phyloP scores from a whole-genome alignment of 2,888 invertebrate species.

The Epistrophella euchroma region DNA sequence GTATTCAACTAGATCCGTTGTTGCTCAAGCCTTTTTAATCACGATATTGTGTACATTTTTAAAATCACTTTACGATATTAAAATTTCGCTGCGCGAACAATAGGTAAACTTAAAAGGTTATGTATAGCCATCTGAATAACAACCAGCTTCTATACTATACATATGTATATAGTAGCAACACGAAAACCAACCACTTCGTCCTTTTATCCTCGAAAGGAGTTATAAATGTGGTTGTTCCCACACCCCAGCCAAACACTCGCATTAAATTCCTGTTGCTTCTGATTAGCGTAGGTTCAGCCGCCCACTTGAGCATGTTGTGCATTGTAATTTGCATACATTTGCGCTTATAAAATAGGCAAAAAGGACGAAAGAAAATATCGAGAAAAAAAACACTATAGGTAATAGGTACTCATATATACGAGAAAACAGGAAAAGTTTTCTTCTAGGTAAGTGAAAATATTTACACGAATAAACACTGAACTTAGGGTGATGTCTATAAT shows the following conservation, averaged over 20 bases:
- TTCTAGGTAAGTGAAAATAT: constrained; percentile 58
- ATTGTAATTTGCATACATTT: constrained; percentile 66
- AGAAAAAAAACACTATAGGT: not conserved
- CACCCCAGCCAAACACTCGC: constrained; percentile 1
- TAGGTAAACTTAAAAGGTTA: constrained; percentile 51
- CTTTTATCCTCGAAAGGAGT: constrained; percentile 22
- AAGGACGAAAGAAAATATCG: constrained; percentile 15
- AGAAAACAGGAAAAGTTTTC: constrained; percentile 33
- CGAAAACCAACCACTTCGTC: constrained; percentile 58
- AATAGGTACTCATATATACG: not conserved
- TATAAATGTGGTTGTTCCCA: constrained; percentile 11
- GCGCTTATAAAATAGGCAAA: constrained; percentile 23
- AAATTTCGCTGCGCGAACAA: constrained; percentile 52
- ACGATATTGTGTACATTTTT: constrained; percentile 72
- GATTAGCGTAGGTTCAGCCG: constrained; percentile 49
- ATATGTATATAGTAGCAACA: constrained; percentile 16
- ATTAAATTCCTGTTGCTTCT: constrained; percentile 60
- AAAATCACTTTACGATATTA: constrained; percentile 73
- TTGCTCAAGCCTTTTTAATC: constrained; percentile 63
- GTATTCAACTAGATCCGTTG: constrained; percentile 10
- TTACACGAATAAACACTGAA: constrained; percentile 49
- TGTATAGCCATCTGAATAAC: constrained; percentile 29
- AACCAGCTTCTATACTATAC: not conserved
- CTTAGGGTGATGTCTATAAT: not conserved
- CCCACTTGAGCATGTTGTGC: constrained; percentile 48